Conservation (phyloP, 2,113 vertebrate genomes). For the Aphyosemion australe region DNA sequence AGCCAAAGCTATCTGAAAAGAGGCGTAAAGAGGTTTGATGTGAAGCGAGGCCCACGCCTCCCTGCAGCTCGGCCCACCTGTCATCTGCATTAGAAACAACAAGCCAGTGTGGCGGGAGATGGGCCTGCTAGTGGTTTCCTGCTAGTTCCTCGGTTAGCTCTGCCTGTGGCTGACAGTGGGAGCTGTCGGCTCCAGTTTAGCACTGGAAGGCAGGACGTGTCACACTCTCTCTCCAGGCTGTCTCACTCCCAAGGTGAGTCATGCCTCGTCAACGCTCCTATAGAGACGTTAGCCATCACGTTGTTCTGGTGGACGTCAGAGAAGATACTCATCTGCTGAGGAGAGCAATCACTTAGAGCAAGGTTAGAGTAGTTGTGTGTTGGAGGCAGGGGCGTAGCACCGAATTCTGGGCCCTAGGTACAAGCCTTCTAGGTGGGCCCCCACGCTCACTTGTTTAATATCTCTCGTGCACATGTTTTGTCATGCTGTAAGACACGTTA, state of each 20-base stretch:
- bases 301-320: constrained; percentile 49
- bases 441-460: too few relatives aligned
- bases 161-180: constrained; percentile 46
- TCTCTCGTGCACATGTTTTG: too few relatives aligned
- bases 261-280: constrained; percentile 56
- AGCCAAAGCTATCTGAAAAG: background rate
- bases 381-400: too few relatives aligned
- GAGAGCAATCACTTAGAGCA: constrained; percentile 59
- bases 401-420: too few relatives aligned
- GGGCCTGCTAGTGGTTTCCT: constrained; percentile 41
- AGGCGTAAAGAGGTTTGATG: constrained; percentile 8
- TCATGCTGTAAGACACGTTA: too few relatives aligned
- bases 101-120: constrained; percentile 24
- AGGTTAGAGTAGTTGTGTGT: constrained; percentile 62
- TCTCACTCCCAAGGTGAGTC: constrained; percentile 69
- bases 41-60: constrained; percentile 9
- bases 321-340: constrained; percentile 59
- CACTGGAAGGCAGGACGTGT: constrained; percentile 69
- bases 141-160: constrained; percentile 47
- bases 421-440: too few relatives aligned
- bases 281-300: constrained; percentile 52
- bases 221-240: constrained; percentile 57
- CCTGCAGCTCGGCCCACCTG: constrained; percentile 23
- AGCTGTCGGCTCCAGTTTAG: constrained; percentile 66
- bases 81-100: constrained; percentile 70